Evolutionary conservation across 2,888 invertebrate genomes (phyloP), one percentile per base, ranked within the genome.

Genomic region (Habrosyne pyritoides): DNA sequence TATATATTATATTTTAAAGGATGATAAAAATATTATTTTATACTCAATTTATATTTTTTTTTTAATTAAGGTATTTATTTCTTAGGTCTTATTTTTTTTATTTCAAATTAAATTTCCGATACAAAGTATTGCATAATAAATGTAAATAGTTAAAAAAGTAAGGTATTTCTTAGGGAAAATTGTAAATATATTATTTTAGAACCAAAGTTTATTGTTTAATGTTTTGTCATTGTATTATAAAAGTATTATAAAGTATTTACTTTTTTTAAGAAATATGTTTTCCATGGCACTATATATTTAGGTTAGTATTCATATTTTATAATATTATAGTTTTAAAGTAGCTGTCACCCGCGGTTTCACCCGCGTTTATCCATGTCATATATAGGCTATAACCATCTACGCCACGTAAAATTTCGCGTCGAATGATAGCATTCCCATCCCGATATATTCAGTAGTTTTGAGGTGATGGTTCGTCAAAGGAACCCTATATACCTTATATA

Each of bases 171-270:
- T 26, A 60, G 62, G 62, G 53, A 57, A 36, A 48, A 22, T 53
- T 74, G 69, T 74, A 72, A 63, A 73, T 83, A 81, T 68, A 18
- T 68, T 75, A 76, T 71, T 66, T 57, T 74, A 78, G 72, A 73
- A 81, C 85, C 86, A 86, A 86, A 87, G 86, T 76, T 80, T 73
- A 63, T 70, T 62, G 60, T 64, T 53, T 67, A 57, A 61, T 68
- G 67, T 77, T 75, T 74, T 33, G 30, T 30, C 30, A 12, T 12
- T 30, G 33, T 33, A 33, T 33, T 64, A 68, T 74, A 72, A 69
- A 71, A 68, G 70, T 75, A 75, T 72, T 73, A 72, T 67, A 64
- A 61, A 70, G 59, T 59, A 67, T 71, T 69, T 69, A 55, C 51
- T 47, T 57, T 36, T 57, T 28, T 53, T 64, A 61, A 53, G 48